Evolutionary conservation across 2,888 invertebrate genomes (phyloP), one percentile per base, ranked within the genome.

Genomic region (Rugalucina vietnamica): DNA sequence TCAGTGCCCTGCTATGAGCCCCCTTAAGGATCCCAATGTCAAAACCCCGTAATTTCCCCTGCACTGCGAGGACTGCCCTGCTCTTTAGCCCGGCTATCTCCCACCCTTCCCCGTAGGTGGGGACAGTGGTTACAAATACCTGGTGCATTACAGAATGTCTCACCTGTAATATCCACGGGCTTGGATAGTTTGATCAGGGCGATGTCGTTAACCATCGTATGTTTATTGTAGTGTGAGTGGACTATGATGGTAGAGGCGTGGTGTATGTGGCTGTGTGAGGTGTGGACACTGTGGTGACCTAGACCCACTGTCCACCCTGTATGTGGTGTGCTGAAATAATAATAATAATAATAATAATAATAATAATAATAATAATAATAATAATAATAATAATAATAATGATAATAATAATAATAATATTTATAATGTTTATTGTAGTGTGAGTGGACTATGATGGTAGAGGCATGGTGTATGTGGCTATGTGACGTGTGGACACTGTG

Each of bases 171-270:
- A 70, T 80, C 78, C 18, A 87, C 82, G 0, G 86, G 84, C 18
- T 76, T 75, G 8, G 60, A 14, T 39, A 89, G 84, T 69, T 89
- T 89, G 27, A 89, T 34, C 73, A 89, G 32, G 29, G 89, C 85
- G 14, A 89, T 83, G 74, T 89, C 89, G 60, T 89, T 79, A 12
- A 4, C 10, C 50, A 78, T 84, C 34, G 34, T 39, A 32, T 39
- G 50, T n/a, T 65, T 32, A 74, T 81, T 57, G 75, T 82, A 88
- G 69, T 60, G 54, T 24, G 39, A 70, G 50, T 88, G 86, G 10
- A 60, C 54, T 65, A 86, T 79, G 72, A 79, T 76, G 1, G 60
- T 27, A 10, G 70, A 77, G 21, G 43, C 36, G 43, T 75, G 60
- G 18, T 84, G 50, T n/a, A 86, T 76, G 27, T 74, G 76, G 32